A percentile compares a stretch with the other conserved stretches of the same genome.
phyloP scores from a whole-genome alignment of 2,888 invertebrate species.

The Lypha dubia region DNA sequence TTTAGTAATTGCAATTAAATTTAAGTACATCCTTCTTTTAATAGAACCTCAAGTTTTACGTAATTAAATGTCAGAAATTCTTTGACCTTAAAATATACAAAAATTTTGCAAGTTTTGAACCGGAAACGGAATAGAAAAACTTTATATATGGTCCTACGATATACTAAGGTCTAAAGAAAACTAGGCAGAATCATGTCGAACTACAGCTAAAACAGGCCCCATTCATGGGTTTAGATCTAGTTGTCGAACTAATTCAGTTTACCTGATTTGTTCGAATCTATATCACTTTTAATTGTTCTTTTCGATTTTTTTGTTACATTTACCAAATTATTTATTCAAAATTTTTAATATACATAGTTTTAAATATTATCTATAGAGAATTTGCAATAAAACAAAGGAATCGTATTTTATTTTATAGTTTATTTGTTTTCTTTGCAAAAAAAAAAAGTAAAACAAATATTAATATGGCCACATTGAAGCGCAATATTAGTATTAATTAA shows the following conservation, averaged over 20 bases:
- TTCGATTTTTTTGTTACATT: conserved; percentile 22
- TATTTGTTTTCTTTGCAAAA: conserved; percentile 53
- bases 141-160: no score
- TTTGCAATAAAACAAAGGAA: conserved; percentile 14
- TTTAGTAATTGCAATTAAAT: no score
- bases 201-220: not conserved
- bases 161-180: not conserved
- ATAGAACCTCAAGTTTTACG: no score
- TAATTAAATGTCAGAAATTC: no score
- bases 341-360: conserved; percentile 37
- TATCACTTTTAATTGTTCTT: conserved; percentile 33
- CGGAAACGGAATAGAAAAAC: no score
- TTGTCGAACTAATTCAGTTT: not conserved
- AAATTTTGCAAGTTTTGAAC: no score
- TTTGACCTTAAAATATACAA: no score
- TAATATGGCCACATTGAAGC: conserved; percentile 74
- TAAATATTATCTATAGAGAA: conserved; percentile 28
- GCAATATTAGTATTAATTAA: conserved; percentile 75
- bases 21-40: no score
- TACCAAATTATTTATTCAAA: conserved; percentile 66
- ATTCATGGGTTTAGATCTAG: not conserved
- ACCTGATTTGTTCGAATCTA: not conserved
- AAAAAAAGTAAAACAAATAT: conserved; percentile 22
- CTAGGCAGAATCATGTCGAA: not conserved
- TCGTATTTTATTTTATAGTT: conserved; percentile 39